These are phyloP conservation scores for Excalfactoria chinensis DNA, from an alignment of 2,113 vertebrate genomes.

Conservation along the genomic window DNA sequence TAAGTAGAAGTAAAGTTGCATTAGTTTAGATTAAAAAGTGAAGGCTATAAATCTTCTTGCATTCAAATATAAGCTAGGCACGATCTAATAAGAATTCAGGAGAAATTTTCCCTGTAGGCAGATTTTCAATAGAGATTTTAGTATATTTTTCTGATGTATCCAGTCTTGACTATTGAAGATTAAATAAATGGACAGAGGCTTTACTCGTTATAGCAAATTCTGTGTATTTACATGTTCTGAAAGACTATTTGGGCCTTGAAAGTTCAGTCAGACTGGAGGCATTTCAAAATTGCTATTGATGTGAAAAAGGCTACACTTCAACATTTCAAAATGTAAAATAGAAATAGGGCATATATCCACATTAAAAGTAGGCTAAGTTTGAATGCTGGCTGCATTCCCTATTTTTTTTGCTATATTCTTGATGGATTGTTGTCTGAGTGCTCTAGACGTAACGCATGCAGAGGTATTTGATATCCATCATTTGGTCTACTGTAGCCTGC, in stretches of 20 bases:
- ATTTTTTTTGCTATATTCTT: not conserved
- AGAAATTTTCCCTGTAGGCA: constrained; percentile 26
- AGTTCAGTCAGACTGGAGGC: not conserved
- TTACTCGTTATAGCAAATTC: constrained; percentile 14
- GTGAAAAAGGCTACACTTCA: not conserved
- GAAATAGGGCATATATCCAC: not conserved
- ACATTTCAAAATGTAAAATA: not conserved
- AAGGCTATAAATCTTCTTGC: constrained; percentile 23
- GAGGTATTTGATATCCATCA: not conserved
- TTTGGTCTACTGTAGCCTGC: not conserved
- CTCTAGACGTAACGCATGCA: not conserved
- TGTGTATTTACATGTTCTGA: constrained; percentile 1
- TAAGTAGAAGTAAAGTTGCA: not conserved
- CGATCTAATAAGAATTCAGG: constrained; percentile 27
- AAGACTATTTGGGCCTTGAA: not conserved
- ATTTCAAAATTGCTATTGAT: not conserved
- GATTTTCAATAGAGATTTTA: not conserved
- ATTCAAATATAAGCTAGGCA: not conserved
- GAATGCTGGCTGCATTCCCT: not conserved
- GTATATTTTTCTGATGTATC: not conserved
- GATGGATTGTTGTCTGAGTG: not conserved
- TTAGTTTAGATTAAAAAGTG: constrained; percentile 20
- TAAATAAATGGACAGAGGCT: not conserved
- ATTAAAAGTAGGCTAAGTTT: not conserved
- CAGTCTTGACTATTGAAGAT: not conserved